These are phyloP conservation scores for Numenius arquata DNA, from an alignment of 2,113 vertebrate species.

Conservation along the genomic window DNA sequence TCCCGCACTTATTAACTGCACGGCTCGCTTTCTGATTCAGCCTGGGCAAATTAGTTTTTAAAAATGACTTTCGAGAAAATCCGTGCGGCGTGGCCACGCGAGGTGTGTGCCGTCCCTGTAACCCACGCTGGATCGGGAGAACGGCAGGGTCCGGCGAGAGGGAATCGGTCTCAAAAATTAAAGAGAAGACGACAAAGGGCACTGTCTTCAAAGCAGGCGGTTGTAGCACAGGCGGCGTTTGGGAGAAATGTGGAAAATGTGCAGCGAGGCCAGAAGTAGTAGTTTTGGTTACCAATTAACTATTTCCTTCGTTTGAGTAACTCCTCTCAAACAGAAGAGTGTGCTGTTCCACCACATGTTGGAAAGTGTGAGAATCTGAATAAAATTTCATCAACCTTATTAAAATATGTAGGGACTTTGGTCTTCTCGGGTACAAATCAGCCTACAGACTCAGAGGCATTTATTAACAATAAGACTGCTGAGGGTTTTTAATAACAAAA, in stretches of 20 bases:
- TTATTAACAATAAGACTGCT: constrained; percentile 78
- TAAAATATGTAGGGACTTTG: constrained; percentile 76
- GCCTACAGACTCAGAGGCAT: constrained; percentile 72
- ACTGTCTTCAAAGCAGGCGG: background rate
- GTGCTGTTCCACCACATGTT: constrained; percentile 83
- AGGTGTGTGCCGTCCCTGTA: background rate
- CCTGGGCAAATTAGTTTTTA: constrained; percentile 45
- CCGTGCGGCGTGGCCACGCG: background rate
- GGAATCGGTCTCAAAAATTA: background rate
- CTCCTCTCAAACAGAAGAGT: constrained; percentile 84
- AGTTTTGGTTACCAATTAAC: constrained; percentile 69
- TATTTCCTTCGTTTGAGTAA: constrained; percentile 75
- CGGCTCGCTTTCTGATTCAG: constrained; percentile 23
- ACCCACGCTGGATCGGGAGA: background rate
- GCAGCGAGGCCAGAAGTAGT: constrained; percentile 51
- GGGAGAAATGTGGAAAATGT: constrained; percentile 44
- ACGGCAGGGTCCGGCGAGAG: background rate
- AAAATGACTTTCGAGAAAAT: constrained; percentile 37
- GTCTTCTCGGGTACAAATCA: constrained; percentile 75
- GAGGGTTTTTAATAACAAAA: constrained; percentile 81
- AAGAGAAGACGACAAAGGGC: constrained; percentile 19
- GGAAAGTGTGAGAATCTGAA: constrained; percentile 74
- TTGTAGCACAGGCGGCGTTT: background rate
- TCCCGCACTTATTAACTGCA: constrained; percentile 36
- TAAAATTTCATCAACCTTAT: constrained; percentile 77